Conservation (phyloP, 2,113 vertebrate genomes). For the Rhinolophus ferrumequinum region DNA sequence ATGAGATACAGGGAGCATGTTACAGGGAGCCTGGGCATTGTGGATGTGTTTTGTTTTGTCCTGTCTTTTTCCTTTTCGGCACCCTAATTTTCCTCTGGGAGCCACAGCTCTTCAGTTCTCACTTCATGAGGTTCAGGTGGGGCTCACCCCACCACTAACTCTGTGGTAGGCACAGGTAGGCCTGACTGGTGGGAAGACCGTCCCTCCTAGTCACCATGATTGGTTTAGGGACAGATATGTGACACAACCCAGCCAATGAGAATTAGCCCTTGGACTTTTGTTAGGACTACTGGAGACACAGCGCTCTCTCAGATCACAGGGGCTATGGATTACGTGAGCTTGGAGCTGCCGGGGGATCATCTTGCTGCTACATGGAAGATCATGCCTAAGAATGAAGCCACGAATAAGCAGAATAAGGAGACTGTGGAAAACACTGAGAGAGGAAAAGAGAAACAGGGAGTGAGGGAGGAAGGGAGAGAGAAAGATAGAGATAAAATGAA, state of each 20-base stretch:
- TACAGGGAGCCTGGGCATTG: neutral
- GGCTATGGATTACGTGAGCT: neutral
- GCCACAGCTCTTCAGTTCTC: neutral
- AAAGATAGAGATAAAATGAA: neutral
- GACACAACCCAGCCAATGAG: neutral
- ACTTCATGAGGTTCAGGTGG: neutral
- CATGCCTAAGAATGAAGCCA: neutral
- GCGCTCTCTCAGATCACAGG: neutral
- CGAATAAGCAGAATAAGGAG: neutral
- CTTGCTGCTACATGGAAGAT: neutral
- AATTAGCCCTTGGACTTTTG: neutral
- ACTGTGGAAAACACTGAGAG: neutral
- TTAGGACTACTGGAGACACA: neutral
- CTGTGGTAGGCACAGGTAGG: neutral
- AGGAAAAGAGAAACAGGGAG: neutral
- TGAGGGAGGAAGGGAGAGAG: neutral
- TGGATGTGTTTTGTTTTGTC: neutral
- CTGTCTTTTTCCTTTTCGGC: neutral
- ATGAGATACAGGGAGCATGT: fast-evolving
- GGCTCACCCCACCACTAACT: neutral
- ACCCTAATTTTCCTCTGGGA: neutral
- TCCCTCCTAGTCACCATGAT: neutral
- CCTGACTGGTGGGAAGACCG: neutral
- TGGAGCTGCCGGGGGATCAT: neutral
- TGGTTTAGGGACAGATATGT: neutral